Evolutionary conservation across 2,888 invertebrate genomes (phyloP).

Genomic region (Philhelius pedissequus): DNA sequence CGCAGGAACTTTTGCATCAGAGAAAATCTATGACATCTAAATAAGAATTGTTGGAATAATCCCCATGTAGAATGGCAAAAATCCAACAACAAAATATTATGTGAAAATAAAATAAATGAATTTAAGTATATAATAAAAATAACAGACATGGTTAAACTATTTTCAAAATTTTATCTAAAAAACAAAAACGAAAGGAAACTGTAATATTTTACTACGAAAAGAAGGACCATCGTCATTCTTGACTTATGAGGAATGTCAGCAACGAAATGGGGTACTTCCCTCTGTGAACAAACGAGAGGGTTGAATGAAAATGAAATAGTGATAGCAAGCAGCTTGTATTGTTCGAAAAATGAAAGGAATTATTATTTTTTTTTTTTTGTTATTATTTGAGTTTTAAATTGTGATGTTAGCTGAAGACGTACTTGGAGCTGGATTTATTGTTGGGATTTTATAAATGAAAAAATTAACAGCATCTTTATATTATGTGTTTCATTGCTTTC

Average conservation of each 20-base stretch:
- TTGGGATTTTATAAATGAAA: not conserved
- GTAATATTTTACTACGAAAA: not conserved
- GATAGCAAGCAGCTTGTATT: not conserved
- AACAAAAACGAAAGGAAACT: not conserved
- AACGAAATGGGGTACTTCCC: not conserved
- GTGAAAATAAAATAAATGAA: conserved; percentile 15
- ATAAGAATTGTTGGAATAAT: conserved; percentile 56
- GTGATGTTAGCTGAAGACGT: not conserved
- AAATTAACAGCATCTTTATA: not conserved
- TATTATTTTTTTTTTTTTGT: too few relatives aligned
- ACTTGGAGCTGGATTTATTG: not conserved
- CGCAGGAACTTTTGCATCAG: not conserved
- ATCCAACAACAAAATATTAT: not conserved
- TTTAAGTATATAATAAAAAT: conserved; percentile 7
- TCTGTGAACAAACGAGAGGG: not conserved
- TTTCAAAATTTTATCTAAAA: conserved; percentile 21
- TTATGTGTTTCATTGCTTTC: not conserved
- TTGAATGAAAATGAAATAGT: not conserved
- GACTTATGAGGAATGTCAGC: conserved; percentile 39
- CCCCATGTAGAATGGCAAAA: conserved; percentile 10
- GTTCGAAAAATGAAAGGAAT: not conserved
- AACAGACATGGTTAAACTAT: conserved; percentile 23
- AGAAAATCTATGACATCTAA: conserved; percentile 27
- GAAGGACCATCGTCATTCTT: conserved; percentile 18
- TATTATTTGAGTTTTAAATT: not conserved